Percentiles rank a stretch among this genome's conserved stretches.
phyloP scores from a whole-genome alignment of 2,888 invertebrate genomes.

The Endotricha flammealis region DNA sequence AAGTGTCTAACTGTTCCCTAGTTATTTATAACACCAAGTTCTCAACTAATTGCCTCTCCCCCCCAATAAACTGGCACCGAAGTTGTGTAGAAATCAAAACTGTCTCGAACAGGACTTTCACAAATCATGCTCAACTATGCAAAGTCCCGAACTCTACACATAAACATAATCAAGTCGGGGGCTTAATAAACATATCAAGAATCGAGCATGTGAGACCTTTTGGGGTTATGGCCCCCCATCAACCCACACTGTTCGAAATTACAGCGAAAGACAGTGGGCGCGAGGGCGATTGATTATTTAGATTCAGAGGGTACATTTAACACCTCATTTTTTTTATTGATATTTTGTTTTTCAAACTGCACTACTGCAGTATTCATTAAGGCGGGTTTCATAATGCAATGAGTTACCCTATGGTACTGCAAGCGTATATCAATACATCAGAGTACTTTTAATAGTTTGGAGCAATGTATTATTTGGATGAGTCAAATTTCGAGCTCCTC shows the following conservation, averaged over 20 bases:
- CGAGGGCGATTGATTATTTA: slow-evolving; percentile 8
- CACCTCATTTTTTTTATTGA: no score
- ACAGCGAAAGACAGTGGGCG: slow-evolving; percentile 28
- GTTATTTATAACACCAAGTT: not conserved
- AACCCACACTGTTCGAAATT: slow-evolving; percentile 21
- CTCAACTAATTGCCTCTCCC: not conserved
- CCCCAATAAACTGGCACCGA: not conserved
- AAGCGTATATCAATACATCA: no score
- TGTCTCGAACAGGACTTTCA: slow-evolving; percentile 5
- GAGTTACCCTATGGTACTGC: no score
- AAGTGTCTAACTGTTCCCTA: no score
- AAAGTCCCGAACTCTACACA: slow-evolving; percentile 24
- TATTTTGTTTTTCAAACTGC: no score
- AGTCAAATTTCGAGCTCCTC: no score
- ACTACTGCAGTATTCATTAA: no score
- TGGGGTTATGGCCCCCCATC: slow-evolving; percentile 21
- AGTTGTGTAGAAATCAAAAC: slow-evolving; percentile 14
- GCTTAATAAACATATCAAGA: slow-evolving; percentile 63
- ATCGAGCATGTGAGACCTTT: slow-evolving; percentile 36
- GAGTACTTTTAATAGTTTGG: no score
- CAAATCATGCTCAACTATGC: slow-evolving; percentile 27
- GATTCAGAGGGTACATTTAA: not conserved
- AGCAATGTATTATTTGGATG: no score
- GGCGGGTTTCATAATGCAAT: no score
- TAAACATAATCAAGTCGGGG: slow-evolving; percentile 36